A percentile compares a stretch with the other conserved stretches of the same genome.
phyloP scores from a whole-genome alignment of 2,113 vertebrate genomes.

The Pteronura brasiliensis region DNA sequence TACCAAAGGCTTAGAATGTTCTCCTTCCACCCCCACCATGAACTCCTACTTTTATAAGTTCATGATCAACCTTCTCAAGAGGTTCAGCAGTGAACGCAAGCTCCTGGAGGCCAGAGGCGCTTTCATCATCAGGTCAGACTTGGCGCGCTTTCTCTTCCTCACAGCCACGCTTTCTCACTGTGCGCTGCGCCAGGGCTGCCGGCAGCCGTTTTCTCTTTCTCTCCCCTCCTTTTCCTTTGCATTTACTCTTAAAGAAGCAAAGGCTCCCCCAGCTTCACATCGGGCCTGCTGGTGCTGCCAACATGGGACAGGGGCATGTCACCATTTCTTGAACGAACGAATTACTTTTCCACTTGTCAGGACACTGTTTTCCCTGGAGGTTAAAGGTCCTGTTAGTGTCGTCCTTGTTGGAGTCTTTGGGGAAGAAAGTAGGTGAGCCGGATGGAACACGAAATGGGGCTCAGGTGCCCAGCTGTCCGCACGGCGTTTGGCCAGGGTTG shows the following conservation, averaged over 20 bases:
- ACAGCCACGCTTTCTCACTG: accelerated
- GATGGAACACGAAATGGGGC: neutral
- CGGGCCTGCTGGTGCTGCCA: neutral
- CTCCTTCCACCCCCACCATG: slow-evolving; percentile 98
- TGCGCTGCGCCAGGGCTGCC: accelerated
- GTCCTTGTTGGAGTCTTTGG: slow-evolving; percentile 20
- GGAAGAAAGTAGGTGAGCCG: neutral
- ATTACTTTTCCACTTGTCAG: slow-evolving; percentile 25
- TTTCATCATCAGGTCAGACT: slow-evolving; percentile 94
- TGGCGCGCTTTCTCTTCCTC: accelerated
- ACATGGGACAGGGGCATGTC: accelerated
- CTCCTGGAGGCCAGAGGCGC: slow-evolving; percentile 94
- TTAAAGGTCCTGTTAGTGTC: slow-evolving; percentile 31
- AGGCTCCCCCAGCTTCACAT: neutral
- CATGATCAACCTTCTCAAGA: slow-evolving; percentile 97
- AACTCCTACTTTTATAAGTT: slow-evolving; percentile 99
- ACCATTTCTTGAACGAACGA: neutral
- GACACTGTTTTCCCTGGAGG: slow-evolving; percentile 49
- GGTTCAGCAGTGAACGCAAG: slow-evolving; percentile 95
- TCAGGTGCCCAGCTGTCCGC: neutral
- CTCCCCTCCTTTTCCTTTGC: neutral
- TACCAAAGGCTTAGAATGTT: slow-evolving; percentile 88
- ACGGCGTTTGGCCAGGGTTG: neutral
- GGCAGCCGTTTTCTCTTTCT: neutral
- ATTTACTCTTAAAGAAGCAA: neutral